Evolutionary conservation across 2,888 invertebrate genomes (phyloP).

Genomic region (Cheiracanthium punctorium): DNA sequence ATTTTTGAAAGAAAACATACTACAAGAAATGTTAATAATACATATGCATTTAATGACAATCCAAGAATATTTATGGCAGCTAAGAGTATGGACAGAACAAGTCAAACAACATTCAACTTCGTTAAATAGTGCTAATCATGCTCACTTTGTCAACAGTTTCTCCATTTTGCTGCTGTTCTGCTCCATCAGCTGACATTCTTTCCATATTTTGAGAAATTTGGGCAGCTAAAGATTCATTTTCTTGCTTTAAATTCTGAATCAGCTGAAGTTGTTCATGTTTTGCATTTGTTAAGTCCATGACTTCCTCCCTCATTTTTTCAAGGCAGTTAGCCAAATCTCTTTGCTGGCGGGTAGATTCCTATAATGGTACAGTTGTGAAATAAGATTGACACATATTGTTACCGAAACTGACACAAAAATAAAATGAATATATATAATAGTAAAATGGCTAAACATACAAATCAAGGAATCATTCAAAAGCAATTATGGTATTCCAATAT

Average conservation of each 20-base stretch:
- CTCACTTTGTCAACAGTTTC: conserved; percentile 31
- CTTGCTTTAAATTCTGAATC: conserved; percentile 47
- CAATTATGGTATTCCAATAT: no score
- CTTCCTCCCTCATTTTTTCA: conserved; percentile 49
- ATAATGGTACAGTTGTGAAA: no score
- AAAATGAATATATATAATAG: no score
- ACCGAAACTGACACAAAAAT: no score
- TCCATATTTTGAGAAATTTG: conserved; percentile 25
- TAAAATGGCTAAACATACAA: no score
- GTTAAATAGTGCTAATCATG: neutral
- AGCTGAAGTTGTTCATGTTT: conserved; percentile 53
- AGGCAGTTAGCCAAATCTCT: conserved; percentile 49
- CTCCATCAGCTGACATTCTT: conserved; percentile 9
- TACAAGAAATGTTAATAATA: no score
- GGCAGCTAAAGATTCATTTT: conserved; percentile 47
- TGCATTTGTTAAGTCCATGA: conserved; percentile 37
- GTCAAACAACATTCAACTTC: neutral
- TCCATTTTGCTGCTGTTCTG: conserved; percentile 36
- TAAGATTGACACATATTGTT: no score
- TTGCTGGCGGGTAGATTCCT: conserved; percentile 49
- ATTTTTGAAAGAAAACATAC: no score
- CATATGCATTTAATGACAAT: no score
- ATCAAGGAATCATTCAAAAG: no score
- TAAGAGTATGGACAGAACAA: neutral
- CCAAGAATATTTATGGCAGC: no score